Percentiles rank a stretch among this genome's conserved stretches.
Conservation (phyloP, 2,113 vertebrate genomes). For the Salvelinus alpinus region DNA sequence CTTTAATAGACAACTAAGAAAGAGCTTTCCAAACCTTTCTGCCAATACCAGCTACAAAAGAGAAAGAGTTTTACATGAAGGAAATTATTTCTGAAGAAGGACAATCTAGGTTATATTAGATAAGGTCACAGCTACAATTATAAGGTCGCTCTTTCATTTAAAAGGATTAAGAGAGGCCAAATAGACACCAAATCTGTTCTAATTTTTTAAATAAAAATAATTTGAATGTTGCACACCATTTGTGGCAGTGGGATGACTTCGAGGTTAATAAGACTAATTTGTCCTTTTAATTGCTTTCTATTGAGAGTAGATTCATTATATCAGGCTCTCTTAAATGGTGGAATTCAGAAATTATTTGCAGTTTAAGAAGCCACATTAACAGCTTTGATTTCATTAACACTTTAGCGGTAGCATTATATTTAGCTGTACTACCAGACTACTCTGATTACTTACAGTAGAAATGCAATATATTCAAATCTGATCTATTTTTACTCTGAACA, state of each 20-base stretch:
- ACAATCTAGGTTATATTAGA: slow-evolving; percentile 96
- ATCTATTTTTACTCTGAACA: slow-evolving; percentile 38
- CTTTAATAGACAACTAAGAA: no score
- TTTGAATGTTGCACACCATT: slow-evolving; percentile 95
- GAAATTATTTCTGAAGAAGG: slow-evolving; percentile 86
- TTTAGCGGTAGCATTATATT: slow-evolving; percentile 76
- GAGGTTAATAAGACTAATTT: slow-evolving; percentile 99
- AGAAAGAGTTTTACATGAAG: slow-evolving; percentile 54
- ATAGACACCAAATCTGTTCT: slow-evolving; percentile 91
- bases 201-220: slow-evolving; percentile 93
- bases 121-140: slow-evolving; percentile 97
- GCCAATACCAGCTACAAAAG: slow-evolving; percentile 2
- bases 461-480: slow-evolving; percentile 55
- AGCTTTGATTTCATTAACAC: slow-evolving; percentile 93
- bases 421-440: slow-evolving; percentile 69
- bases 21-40: no score
- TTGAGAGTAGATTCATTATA: slow-evolving; percentile 99
- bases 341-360: slow-evolving; percentile 97
- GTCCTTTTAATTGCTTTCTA: slow-evolving; percentile 99
- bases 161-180: slow-evolving; percentile 96
- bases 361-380: slow-evolving; percentile 95
- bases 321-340: slow-evolving; percentile 95
- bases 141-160: slow-evolving; percentile 99
- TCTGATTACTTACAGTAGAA: slow-evolving; percentile 63
- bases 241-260: slow-evolving; percentile 96